These are phyloP conservation scores for Brachyopa scutellaris DNA, from an alignment of 2,888 invertebrate genomes.

Conservation along the genomic window DNA sequence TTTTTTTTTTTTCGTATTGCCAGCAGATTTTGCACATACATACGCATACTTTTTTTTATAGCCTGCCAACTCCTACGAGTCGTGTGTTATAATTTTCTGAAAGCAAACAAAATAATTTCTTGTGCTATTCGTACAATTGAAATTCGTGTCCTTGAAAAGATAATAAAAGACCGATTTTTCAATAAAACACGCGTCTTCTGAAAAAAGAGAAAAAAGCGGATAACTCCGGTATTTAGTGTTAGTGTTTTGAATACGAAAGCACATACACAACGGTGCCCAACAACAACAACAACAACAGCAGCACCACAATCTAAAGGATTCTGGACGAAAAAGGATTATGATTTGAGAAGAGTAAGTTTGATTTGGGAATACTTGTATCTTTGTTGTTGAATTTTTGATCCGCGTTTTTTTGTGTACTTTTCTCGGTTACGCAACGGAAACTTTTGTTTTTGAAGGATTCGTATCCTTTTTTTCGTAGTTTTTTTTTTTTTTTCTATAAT, in stretches of 20 bases:
- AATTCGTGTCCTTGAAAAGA: conserved; percentile 48
- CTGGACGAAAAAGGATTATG: conserved; percentile 61
- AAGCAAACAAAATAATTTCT: too few species aligned
- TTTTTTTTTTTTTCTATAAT: conserved; percentile 5
- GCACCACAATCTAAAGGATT: too few species aligned
- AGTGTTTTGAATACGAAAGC: background rate
- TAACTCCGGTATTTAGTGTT: background rate
- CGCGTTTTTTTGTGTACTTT: conserved; percentile 2
- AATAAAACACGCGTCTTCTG: background rate
- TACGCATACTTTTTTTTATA: conserved; percentile 1
- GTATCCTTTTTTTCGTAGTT: background rate
- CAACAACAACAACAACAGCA: background rate
- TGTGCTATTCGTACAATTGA: conserved; percentile 38
- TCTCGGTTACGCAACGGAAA: conserved; percentile 54
- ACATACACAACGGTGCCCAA: too few species aligned
- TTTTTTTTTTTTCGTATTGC: too few species aligned
- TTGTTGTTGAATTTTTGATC: background rate
- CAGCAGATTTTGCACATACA: too few species aligned
- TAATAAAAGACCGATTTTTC: conserved; percentile 18
- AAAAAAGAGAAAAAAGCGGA: background rate
- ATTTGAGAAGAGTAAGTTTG: conserved; percentile 67
- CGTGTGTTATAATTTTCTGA: conserved; percentile 27
- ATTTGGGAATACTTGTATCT: conserved; percentile 16
- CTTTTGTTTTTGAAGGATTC: conserved; percentile 25
- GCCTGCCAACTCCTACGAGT: too few species aligned